phyloP scores from a whole-genome alignment of 2,797 vertebrate genomes.

The Glossophaga mutica region DNA sequence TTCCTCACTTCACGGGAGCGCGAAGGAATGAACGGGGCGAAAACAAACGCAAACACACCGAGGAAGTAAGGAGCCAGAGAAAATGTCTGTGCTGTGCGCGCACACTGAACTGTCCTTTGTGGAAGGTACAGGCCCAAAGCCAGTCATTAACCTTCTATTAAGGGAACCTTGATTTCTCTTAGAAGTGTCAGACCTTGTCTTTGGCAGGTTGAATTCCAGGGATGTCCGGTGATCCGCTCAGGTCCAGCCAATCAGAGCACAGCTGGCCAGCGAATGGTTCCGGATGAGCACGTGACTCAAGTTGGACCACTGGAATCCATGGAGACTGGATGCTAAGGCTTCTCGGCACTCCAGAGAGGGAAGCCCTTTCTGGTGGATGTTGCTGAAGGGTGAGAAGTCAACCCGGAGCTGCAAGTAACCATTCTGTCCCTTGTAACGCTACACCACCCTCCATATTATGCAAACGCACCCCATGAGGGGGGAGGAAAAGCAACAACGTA shows the following conservation, averaged over 20 bases:
- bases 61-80: not conserved
- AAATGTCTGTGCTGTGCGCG: accelerated
- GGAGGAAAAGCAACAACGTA: not conserved
- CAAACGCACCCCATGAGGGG: not conserved
- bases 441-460: not conserved
- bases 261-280: not conserved
- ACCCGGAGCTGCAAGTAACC: accelerated
- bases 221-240: not conserved
- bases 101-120: not conserved
- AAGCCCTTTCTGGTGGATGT: too few relatives aligned
- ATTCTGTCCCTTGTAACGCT: not conserved
- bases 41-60: not conserved
- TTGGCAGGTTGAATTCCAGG: not conserved
- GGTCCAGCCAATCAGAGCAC: not conserved
- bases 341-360: not conserved
- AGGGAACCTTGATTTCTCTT: not conserved
- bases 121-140: accelerated
- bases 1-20: not conserved
- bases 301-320: not conserved
- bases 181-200: not conserved
- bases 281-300: not conserved
- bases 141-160: not conserved
- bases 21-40: not conserved
- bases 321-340: not conserved
- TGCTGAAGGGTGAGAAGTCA: not conserved